Percentiles rank a stretch among this genome's conserved stretches.
These are phyloP conservation scores for Drosophila monieri DNA, from an alignment of 2,888 invertebrate genomes.

Conservation along the genomic window DNA sequence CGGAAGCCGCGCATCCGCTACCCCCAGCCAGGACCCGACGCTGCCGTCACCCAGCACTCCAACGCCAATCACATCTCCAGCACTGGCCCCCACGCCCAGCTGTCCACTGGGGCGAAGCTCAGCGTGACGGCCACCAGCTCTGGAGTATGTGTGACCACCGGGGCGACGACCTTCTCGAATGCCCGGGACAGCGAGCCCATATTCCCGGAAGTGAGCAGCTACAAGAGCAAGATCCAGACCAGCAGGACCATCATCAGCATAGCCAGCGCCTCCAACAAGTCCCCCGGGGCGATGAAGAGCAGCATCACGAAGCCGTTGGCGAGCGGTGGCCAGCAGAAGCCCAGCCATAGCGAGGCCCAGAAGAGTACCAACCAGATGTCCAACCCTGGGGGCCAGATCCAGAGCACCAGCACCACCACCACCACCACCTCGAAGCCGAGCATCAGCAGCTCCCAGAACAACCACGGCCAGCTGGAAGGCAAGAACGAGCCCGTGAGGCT, in stretches of 20 bases:
- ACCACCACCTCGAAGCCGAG: not conserved
- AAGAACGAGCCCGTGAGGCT: too few species aligned
- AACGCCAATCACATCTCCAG: not conserved
- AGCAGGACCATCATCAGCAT: not conserved
- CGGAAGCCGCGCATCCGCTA: not conserved
- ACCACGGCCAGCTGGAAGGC: not conserved
- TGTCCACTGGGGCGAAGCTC: too few species aligned
- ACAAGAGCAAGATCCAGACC: not conserved
- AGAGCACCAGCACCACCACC: not conserved
- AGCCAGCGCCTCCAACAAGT: not conserved
- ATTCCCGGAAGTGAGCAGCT: not conserved
- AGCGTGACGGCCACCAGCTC: too few species aligned
- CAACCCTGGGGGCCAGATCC: not conserved
- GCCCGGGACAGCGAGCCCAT: not conserved
- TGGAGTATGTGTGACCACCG: too few species aligned
- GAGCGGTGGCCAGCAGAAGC: not conserved
- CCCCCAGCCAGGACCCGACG: not conserved
- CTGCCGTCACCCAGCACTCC: not conserved
- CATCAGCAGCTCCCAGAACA: not conserved
- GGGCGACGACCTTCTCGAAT: not conserved
- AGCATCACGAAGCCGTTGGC: not conserved
- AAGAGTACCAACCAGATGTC: not conserved
- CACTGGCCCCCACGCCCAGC: too few species aligned
- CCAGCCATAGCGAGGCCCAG: not conserved
- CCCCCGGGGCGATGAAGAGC: not conserved